These are phyloP conservation scores for Drosophila kanapiae DNA, from an alignment of 1,140 invertebrate species.

Conservation along the genomic window DNA sequence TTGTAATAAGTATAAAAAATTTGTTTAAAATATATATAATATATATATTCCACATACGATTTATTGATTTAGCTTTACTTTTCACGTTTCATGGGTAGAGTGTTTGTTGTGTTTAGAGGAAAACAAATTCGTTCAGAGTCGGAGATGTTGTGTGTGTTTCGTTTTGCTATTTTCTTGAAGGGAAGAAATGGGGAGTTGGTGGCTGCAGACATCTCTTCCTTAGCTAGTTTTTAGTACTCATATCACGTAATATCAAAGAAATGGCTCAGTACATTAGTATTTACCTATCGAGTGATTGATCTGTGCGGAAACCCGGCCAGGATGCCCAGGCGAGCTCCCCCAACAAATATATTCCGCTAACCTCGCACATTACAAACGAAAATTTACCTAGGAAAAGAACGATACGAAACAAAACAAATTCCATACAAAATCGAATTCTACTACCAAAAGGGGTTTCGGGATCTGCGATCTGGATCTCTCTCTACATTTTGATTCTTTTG, in stretches of 20 bases:
- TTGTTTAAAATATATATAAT: conserved; percentile 75
- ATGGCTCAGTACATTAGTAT: conserved; percentile 69
- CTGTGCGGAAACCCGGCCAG: conserved; percentile 12
- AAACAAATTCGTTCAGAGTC: conserved; percentile 67
- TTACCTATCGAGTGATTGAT: conserved; percentile 58
- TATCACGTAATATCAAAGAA: conserved; percentile 81
- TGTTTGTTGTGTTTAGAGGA: conserved; percentile 2
- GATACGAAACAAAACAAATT: conserved; percentile 42
- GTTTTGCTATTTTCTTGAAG: conserved; percentile 10
- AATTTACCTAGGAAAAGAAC: conserved; percentile 43
- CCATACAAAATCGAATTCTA: conserved; percentile 65
- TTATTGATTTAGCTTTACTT: conserved; percentile 48
- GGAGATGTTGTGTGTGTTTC: conserved; percentile 36
- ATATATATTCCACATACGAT: conserved; percentile 54
- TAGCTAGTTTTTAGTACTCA: conserved; percentile 70
- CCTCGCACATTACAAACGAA: conserved; percentile 27
- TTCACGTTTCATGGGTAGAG: conserved; percentile 18
- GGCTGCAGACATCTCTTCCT: conserved; percentile 72
- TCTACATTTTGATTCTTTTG: conserved; percentile 45
- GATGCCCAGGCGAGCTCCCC: neutral
- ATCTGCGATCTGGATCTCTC: neutral
- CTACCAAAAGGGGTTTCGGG: conserved; percentile 47
- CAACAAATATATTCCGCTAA: conserved; percentile 24
- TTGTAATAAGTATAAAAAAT: conserved; percentile 79
- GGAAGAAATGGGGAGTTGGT: conserved; percentile 8